Conservation (phyloP, 2,113 vertebrate genomes). For the Mus spicilegus region DNA sequence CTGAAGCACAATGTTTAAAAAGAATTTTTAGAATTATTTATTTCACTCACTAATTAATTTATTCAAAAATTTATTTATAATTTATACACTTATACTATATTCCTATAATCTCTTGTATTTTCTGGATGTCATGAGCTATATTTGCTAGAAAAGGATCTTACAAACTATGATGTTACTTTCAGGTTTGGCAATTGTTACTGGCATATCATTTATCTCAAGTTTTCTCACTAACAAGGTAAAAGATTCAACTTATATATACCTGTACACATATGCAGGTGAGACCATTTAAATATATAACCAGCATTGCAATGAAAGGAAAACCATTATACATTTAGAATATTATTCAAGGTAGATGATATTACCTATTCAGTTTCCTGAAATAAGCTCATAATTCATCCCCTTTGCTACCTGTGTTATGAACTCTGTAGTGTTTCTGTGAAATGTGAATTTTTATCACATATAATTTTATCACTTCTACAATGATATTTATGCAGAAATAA, state of each 20-base stretch:
- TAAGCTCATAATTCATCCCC: not conserved
- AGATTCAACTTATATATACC: not conserved
- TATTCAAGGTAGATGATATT: not conserved
- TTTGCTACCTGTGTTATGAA: not conserved
- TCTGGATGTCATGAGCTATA: not conserved
- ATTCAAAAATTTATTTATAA: not conserved
- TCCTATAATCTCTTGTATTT: not conserved
- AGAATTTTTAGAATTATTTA: not conserved
- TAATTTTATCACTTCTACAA: not conserved
- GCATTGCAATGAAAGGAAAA: not conserved
- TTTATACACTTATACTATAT: not conserved
- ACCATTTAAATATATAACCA: not conserved
- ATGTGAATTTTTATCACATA: not conserved
- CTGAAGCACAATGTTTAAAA: not conserved
- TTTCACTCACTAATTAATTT: not conserved
- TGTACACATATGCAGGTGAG: not conserved
- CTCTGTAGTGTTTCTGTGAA: not conserved
- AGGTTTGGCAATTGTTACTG: not conserved
- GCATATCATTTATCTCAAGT: not conserved
- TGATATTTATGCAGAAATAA: not conserved
- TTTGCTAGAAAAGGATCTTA: not conserved
- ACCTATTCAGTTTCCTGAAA: not conserved
- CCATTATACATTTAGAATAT: not conserved
- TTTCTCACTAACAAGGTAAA: not conserved
- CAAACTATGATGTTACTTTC: not conserved